Evolutionary conservation across 1,140 invertebrate species (phyloP).

Genomic region (Triops longicaudatus): DNA sequence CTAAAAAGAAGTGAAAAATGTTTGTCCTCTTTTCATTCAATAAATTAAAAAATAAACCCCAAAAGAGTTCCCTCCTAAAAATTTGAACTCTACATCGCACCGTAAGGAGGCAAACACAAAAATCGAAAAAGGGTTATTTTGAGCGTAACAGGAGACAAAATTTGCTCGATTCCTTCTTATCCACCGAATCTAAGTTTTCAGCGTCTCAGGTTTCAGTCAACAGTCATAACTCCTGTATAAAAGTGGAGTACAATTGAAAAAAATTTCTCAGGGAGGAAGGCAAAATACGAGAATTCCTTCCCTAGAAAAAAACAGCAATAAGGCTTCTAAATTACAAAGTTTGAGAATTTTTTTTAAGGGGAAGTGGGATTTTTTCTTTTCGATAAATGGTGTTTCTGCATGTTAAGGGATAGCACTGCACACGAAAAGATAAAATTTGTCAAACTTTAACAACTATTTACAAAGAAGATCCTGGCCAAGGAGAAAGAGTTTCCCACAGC

Average conservation of each 20-base stretch:
- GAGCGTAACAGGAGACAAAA: background rate
- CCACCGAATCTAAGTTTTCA: background rate
- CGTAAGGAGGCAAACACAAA: background rate
- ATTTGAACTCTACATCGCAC: background rate
- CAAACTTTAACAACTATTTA: constrained; percentile 8
- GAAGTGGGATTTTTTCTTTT: background rate
- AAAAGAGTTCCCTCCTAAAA: background rate
- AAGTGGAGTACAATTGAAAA: background rate
- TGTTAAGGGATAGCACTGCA: background rate
- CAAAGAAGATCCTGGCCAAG: constrained; percentile 1
- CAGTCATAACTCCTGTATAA: background rate
- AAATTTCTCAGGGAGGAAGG: background rate
- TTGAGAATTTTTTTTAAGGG: background rate
- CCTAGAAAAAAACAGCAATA: background rate
- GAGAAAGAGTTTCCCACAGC: background rate
- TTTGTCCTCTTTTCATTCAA: background rate
- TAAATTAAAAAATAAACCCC: background rate
- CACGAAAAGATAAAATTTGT: constrained; percentile 5
- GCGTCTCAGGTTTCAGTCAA: background rate
- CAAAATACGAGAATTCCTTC: background rate
- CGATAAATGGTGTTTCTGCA: background rate
- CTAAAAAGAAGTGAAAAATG: background rate
- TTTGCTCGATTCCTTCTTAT: background rate
- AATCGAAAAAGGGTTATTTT: background rate
- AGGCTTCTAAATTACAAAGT: constrained; percentile 8